phyloP scores from a whole-genome alignment of 2,888 invertebrate species.

The Ormia ochracea region DNA sequence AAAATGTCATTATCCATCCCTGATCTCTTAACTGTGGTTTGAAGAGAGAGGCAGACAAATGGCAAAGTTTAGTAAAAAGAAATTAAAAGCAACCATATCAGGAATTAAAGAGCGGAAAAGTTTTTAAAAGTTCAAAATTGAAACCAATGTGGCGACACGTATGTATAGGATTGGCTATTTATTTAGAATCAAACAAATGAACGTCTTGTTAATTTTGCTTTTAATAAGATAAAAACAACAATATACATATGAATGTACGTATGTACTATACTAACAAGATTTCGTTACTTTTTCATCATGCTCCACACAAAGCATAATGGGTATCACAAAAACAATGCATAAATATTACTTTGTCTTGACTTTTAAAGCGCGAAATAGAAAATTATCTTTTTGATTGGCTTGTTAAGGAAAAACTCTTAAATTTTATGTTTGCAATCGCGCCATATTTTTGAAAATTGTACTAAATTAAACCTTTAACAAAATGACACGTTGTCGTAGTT shows the following conservation, averaged over 20 bases:
- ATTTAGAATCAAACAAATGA: conserved; percentile 5
- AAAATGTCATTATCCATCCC: neutral
- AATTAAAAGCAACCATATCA: conserved; percentile 28
- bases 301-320: conserved; percentile 17
- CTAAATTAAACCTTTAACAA: conserved; percentile 29
- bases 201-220: conserved; percentile 17
- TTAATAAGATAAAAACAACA: neutral
- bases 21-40: neutral
- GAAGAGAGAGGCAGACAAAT: conserved; percentile 18
- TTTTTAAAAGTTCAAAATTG: conserved; percentile 25
- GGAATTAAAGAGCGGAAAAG: neutral
- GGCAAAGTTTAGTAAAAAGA: conserved; percentile 26
- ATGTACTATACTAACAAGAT: conserved; percentile 21
- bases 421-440: neutral
- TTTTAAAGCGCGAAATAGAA: conserved; percentile 37
- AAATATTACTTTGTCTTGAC: neutral
- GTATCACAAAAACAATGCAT: neutral
- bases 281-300: conserved; percentile 14
- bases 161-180: conserved; percentile 32
- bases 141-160: conserved; percentile 51
- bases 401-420: neutral
- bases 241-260: no score
- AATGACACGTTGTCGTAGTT: conserved; percentile 47
- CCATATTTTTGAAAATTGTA: neutral
- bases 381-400: neutral